phyloP scores from a whole-genome alignment of 1,140 invertebrate species.

The Whitmania pigra region DNA sequence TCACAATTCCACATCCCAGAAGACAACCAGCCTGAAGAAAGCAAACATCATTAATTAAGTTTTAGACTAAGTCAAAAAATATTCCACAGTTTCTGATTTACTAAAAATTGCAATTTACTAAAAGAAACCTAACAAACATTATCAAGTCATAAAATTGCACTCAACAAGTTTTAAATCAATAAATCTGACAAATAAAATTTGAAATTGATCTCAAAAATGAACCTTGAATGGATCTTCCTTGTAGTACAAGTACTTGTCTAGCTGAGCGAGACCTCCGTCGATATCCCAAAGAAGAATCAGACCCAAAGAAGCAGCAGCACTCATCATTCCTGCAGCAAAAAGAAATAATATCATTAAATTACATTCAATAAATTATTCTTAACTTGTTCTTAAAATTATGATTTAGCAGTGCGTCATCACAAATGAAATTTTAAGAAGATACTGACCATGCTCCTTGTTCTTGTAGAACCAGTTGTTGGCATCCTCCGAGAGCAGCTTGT shows the following conservation, averaged over 20 bases:
- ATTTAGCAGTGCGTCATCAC: too few species aligned
- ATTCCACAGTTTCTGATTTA: not conserved
- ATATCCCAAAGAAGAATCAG: conserved; percentile 93
- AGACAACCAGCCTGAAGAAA: conserved; percentile 68
- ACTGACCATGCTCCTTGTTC: conserved; percentile 85
- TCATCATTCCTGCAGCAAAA: conserved; percentile 63
- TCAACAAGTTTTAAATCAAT: not conserved
- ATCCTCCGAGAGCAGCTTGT: conserved; percentile 66
- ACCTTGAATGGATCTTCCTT: conserved; percentile 82
- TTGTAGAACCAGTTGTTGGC: conserved; percentile 99
- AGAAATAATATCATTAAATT: too few species aligned
- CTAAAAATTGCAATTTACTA: not conserved
- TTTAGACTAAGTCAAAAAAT: too few species aligned
- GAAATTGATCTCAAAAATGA: conserved; percentile 13
- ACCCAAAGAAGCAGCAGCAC: conserved; percentile 89
- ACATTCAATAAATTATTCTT: too few species aligned
- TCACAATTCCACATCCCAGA: conserved; percentile 87
- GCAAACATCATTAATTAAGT: too few species aligned
- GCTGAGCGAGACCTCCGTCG: conserved; percentile 89
- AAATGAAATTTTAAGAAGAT: not conserved
- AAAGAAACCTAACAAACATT: not conserved
- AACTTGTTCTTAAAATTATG: too few species aligned
- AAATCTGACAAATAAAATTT: not conserved
- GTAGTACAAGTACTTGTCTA: conserved; percentile 96
- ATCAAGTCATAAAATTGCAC: not conserved